Base-by-base conservation (phyloP, 2,888 invertebrate species). In the Lingula anatina region DNA sequence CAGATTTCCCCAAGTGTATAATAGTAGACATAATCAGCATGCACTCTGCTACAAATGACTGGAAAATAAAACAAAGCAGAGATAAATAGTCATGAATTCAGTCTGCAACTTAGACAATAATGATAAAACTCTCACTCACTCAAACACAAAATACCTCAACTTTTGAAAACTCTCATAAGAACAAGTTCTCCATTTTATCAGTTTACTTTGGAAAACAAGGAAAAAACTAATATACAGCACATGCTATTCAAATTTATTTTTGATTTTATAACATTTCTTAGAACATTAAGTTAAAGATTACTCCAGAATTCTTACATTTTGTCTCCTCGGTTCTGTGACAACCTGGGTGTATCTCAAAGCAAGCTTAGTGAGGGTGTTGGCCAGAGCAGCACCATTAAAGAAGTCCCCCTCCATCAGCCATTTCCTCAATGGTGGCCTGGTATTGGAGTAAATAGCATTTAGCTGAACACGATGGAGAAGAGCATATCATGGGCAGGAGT, bases 341-440 rank as follows among this genome's bases (percentile, higher is more conserved):
- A 73, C 62, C 15, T 80, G 75, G 20, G 81, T 78, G 67, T 83
- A 88, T 49, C 87, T 81, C 44, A 97, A 82, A 0, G 92, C 89
- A 65, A 99, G 79, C 80, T 97, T 97, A 37, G 90, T 86, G 46
- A 99, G 81, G 27, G 92, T 90, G 1, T 94, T 90, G 39, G 92
- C 89, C 21, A 97, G 80, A 38, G 93, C 86, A 15, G 96, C 92
- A 1, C 89, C 94, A 54, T 96, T 88, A 79, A 95, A 99, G 78
- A 93, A 94, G 71, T 99, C 94, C 2, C 96, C 96, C 59, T 89
- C 88, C 82, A 92, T 85, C 68, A 99, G 82, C 70, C 93, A 94
- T 61, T 88, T 86, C 35, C 92, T 84, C 50, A 96, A 79, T 5
- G 89, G 86, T 20, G 91, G 91, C 45, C 89, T 78, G 58, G 1